phyloP scores from a whole-genome alignment of 2,888 invertebrate species.

The Andrena camellia region DNA sequence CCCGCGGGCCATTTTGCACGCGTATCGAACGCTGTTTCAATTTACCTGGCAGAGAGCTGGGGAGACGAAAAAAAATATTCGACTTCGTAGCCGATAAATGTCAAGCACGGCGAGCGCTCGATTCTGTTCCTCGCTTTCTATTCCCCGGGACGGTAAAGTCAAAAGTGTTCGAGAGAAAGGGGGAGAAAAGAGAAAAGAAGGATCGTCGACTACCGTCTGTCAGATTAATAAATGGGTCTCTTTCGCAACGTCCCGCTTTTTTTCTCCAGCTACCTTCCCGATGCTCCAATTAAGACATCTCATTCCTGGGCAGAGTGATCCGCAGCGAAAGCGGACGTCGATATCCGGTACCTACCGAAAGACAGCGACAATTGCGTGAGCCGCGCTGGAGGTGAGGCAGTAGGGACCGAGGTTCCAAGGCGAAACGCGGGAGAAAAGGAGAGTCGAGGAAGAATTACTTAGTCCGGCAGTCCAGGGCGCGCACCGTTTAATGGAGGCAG shows the following conservation, averaged over 20 bases:
- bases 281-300: conserved; percentile 55
- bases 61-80: neutral
- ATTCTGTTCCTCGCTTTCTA: neutral
- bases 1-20: neutral
- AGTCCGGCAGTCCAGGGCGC: conserved; percentile 40
- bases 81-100: neutral
- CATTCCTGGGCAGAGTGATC: conserved; percentile 42
- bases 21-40: neutral
- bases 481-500: neutral
- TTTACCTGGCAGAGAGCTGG: neutral
- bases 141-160: neutral
- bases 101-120: no score
- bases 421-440: conserved; percentile 37
- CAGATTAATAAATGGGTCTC: conserved; percentile 40
- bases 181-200: neutral
- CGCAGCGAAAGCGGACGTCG: conserved; percentile 51
- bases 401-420: neutral
- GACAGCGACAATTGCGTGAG: conserved; percentile 47
- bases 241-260: neutral
- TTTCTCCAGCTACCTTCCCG: neutral
- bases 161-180: neutral
- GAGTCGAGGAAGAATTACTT: conserved; percentile 35
- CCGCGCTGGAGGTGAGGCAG: neutral
- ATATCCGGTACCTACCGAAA: conserved; percentile 51
- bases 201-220: conserved; percentile 39